Evolutionary conservation across 37 sponge, comb jelly and placozoan species (phyloP).

Genomic region (Beroe forskalii): DNA sequence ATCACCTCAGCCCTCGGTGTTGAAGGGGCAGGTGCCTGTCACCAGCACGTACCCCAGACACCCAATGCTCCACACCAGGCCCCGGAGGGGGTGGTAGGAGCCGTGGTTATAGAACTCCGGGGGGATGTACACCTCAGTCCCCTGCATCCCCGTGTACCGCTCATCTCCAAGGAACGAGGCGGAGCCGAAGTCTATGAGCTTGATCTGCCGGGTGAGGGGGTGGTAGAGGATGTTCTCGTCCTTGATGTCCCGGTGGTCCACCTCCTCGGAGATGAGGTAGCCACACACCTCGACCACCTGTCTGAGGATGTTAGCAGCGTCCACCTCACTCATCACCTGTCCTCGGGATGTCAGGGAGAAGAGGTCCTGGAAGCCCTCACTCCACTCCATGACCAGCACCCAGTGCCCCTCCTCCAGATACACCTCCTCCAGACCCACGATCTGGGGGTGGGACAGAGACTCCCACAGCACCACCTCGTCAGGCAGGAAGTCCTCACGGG

Average conservation of each 20-base stretch:
- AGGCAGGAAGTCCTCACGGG: conserved; percentile 13
- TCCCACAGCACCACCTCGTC: conserved; percentile 65
- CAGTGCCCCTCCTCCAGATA: conserved; percentile 1
- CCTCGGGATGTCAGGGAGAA: not conserved
- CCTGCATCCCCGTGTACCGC: conserved; percentile 31
- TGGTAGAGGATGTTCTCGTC: conserved; percentile 66
- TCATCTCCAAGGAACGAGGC: conserved; percentile 8
- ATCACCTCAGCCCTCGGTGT: too few species aligned
- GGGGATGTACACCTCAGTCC: conserved; percentile 60
- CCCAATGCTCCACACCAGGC: conserved; percentile 55
- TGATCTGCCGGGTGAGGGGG: conserved; percentile 34
- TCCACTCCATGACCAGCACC: conserved; percentile 24
- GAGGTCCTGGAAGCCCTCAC: not conserved
- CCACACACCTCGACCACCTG: conserved; percentile 13
- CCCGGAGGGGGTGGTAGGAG: not conserved
- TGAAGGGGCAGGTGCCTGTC: not conserved
- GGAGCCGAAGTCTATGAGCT: conserved; percentile 54
- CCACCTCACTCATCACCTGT: not conserved
- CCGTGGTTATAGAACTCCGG: conserved; percentile 16
- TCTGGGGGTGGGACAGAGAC: conserved; percentile 6
- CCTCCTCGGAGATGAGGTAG: conserved; percentile 9
- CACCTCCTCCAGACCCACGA: conserved; percentile 33
- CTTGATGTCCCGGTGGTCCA: conserved; percentile 59
- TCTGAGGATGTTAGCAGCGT: not conserved
- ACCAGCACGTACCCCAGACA: conserved; percentile 57